phyloP scores from a whole-genome alignment of 1,140 invertebrate species.

The Drosophila cardini region DNA sequence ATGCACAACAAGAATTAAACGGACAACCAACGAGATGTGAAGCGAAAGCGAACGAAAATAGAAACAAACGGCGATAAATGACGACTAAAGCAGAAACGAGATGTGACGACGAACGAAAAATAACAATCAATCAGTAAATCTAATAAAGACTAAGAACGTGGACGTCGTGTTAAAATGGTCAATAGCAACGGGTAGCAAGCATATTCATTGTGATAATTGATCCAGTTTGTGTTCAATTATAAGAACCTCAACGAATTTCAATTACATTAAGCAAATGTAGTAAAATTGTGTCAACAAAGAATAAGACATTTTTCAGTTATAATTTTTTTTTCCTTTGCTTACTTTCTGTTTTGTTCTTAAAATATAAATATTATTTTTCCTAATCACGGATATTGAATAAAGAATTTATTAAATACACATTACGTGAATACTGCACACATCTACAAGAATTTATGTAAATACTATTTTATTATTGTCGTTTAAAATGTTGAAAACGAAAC shows the following conservation, averaged over 20 bases:
- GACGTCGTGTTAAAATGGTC: conserved; percentile 43
- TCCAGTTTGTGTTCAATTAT: conserved; percentile 12
- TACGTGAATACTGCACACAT: background rate
- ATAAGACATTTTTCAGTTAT: background rate
- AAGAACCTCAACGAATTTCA: conserved; percentile 8
- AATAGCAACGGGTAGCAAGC: conserved; percentile 32
- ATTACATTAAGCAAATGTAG: conserved; percentile 1
- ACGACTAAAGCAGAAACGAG: conserved; percentile 39
- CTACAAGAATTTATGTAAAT: conserved; percentile 44
- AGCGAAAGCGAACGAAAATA: conserved; percentile 74
- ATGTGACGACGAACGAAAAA: conserved; percentile 21
- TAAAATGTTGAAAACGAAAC: conserved; percentile 77
- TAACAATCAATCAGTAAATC: conserved; percentile 72
- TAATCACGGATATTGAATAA: conserved; percentile 16
- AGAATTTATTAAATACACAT: conserved; percentile 16
- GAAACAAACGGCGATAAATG: conserved; percentile 72
- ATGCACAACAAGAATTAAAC: conserved; percentile 74
- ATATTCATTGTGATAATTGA: conserved; percentile 24
- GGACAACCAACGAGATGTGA: conserved; percentile 37
- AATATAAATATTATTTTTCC: background rate
- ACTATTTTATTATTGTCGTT: conserved; percentile 27
- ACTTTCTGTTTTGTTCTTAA: background rate
- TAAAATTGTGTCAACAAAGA: background rate
- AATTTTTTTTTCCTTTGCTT: background rate
- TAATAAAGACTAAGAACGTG: conserved; percentile 47